Conservation (phyloP, 2,113 vertebrate genomes). For the Atlantisia rogersi region DNA sequence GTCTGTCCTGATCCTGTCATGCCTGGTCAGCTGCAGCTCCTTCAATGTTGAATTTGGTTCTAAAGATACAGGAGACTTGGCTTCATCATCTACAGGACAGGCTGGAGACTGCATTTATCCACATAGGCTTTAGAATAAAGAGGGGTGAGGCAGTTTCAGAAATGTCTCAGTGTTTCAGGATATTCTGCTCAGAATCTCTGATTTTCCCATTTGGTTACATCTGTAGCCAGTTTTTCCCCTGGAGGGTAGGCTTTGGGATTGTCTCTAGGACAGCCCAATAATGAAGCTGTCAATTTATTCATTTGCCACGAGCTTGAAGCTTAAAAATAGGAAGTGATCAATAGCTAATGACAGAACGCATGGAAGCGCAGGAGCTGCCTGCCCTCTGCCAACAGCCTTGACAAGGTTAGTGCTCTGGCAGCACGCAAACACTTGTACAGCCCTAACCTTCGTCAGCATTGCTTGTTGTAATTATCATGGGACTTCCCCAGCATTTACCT, state of each 20-base stretch:
- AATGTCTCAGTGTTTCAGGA: neutral
- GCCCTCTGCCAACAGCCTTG: neutral
- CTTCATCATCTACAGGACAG: neutral
- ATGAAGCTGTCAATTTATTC: conserved; percentile 35
- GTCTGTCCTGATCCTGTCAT: neutral
- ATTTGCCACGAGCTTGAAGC: neutral
- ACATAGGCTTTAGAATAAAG: neutral
- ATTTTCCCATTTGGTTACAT: neutral
- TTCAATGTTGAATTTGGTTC: neutral
- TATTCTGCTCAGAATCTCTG: neutral
- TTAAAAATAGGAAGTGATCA: conserved; percentile 48
- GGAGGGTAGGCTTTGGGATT: neutral
- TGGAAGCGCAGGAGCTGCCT: neutral
- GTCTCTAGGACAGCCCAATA: neutral
- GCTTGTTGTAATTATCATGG: conserved; percentile 39
- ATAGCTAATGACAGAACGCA: neutral
- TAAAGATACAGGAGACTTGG: neutral
- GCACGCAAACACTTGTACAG: neutral
- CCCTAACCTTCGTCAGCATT: neutral
- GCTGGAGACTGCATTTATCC: neutral
- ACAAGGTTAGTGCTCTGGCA: conserved; percentile 25
- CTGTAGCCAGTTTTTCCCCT: neutral
- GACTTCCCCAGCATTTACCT: neutral
- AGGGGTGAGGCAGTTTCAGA: neutral
- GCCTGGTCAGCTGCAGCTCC: neutral